Percentiles rank a stretch among this genome's conserved stretches.
phyloP scores from a whole-genome alignment of 92 coral and sea anemone genomes.

The Siderastrea siderea region DNA sequence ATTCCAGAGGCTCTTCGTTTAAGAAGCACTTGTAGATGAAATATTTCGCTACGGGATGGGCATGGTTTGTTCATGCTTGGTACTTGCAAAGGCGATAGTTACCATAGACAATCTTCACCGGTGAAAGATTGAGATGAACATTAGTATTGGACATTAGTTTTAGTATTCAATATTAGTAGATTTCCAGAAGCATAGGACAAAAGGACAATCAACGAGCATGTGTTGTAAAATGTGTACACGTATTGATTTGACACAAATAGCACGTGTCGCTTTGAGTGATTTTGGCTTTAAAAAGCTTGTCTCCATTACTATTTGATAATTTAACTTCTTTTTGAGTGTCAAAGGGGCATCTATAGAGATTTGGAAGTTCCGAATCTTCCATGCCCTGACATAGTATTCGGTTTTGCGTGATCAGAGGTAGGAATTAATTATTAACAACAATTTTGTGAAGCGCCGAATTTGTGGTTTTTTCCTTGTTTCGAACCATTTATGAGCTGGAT shows the following conservation, averaged over 20 bases:
- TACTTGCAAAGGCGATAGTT: neutral
- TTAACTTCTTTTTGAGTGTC: neutral
- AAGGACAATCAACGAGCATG: neutral
- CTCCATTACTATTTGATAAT: neutral
- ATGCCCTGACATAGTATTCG: neutral
- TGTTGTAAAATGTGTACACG: neutral
- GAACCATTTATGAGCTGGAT: neutral
- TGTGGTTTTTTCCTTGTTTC: neutral
- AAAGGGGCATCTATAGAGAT: neutral
- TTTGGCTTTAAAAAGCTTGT: neutral
- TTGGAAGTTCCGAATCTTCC: neutral
- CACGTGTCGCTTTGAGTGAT: neutral
- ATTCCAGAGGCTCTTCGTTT: neutral
- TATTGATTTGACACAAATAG: neutral
- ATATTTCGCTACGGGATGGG: neutral
- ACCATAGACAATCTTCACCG: neutral
- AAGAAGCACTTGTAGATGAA: too few relatives aligned
- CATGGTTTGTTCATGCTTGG: neutral
- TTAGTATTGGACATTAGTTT: neutral
- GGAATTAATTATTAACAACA: neutral
- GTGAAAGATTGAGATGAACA: neutral
- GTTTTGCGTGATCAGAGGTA: neutral
- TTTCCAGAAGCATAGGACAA: neutral
- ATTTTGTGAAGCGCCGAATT: neutral
- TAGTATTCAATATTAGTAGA: neutral